phyloP scores from a whole-genome alignment of 2,797 vertebrate species.

The Sebastes iracundus region DNA sequence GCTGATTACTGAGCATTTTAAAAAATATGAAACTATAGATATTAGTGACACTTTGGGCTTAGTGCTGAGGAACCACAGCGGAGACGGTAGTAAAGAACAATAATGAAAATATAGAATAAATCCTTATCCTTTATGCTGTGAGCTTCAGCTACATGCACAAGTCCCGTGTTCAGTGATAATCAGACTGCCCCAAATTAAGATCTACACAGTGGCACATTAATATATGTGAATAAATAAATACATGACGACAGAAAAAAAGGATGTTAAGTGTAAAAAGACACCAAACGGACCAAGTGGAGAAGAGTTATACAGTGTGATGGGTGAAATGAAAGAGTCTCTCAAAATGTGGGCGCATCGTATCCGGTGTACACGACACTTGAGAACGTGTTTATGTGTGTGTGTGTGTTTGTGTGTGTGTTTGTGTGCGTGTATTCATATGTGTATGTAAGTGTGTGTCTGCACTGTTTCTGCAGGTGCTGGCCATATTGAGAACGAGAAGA shows the following conservation, averaged over 20 bases:
- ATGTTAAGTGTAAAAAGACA: not conserved
- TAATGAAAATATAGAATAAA: not conserved
- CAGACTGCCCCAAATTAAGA: not conserved
- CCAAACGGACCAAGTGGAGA: not conserved
- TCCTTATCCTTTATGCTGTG: not conserved
- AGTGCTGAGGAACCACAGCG: not conserved
- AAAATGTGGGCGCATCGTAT: not conserved
- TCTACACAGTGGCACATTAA: not conserved
- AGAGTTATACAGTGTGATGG: not conserved
- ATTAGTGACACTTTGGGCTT: not conserved
- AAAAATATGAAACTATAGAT: not conserved
- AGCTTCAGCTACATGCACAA: too few species aligned
- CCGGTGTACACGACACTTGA: slow-evolving; percentile 1
- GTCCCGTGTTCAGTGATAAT: not conserved
- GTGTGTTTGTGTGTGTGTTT: not conserved
- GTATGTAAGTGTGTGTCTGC: slow-evolving; percentile 6
- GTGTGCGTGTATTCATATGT: slow-evolving; percentile 15
- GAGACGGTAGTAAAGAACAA: too few species aligned
- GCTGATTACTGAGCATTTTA: not conserved
- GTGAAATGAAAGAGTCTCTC: not conserved
- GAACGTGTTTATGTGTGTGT: not conserved
- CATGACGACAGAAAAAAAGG: not conserved
- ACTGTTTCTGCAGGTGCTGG: slow-evolving; percentile 58
- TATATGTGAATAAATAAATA: not conserved
- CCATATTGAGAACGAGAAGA: slow-evolving; percentile 68